Conservation (phyloP, 1,140 invertebrate genomes). For the Drosophila serrata region DNA sequence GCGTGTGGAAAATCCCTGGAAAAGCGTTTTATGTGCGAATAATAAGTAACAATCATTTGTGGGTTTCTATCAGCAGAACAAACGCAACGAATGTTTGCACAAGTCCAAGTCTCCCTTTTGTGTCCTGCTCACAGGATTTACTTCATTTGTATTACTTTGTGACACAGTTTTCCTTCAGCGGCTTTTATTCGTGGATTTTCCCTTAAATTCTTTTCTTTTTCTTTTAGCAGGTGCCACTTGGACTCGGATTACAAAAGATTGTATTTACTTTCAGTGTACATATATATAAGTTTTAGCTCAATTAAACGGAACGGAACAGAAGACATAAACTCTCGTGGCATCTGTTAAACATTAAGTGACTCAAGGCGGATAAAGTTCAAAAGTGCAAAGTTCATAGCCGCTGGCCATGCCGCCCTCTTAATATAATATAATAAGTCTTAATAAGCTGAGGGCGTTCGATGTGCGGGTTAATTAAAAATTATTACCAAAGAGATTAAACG, state of each 20-base stretch:
- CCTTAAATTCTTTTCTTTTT: not conserved
- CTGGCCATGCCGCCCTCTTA: constrained; percentile 4
- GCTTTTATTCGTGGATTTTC: constrained; percentile 1
- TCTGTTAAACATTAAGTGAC: constrained; percentile 31
- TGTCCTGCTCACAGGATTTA: constrained; percentile 14
- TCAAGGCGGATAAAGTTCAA: constrained; percentile 23
- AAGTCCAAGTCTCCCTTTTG: constrained; percentile 16
- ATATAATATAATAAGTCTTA: constrained; percentile 54
- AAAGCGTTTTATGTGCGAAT: constrained; percentile 58
- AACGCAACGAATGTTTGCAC: constrained; percentile 38
- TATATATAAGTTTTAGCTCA: constrained; percentile 9
- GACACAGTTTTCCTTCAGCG: constrained; percentile 36
- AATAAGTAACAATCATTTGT: constrained; percentile 59
- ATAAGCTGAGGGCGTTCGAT: constrained; percentile 49
- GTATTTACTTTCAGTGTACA: constrained; percentile 27
- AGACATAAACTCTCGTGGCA: constrained; percentile 4
- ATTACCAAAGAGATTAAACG: constrained; percentile 68
- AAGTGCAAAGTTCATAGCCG: constrained; percentile 48
- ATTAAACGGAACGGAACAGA: constrained; percentile 15
- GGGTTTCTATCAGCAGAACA: constrained; percentile 43
- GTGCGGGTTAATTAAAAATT: constrained; percentile 74
- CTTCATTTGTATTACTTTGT: constrained; percentile 49
- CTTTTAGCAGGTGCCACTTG: constrained; percentile 26
- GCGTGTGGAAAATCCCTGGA: constrained; percentile 1
- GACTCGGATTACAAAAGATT: constrained; percentile 29